Conservation (phyloP, 2,797 vertebrate genomes). For the Bovichtus diacanthus region DNA sequence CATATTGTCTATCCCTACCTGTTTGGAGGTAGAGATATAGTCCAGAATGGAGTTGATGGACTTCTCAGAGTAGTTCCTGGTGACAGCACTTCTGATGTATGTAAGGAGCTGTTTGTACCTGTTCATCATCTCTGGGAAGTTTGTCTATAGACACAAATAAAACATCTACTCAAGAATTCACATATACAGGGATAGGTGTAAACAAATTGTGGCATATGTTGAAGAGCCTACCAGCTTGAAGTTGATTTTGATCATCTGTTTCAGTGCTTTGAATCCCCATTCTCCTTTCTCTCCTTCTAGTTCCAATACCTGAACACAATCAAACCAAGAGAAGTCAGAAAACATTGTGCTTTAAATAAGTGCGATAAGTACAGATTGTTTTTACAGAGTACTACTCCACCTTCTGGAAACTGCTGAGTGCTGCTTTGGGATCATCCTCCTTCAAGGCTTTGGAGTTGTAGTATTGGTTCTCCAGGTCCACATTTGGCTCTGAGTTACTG, state of each 20-base stretch:
- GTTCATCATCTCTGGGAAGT: slow-evolving; percentile 99
- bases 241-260: slow-evolving; percentile 99
- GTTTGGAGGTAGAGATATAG: slow-evolving; percentile 99
- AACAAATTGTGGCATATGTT: not conserved
- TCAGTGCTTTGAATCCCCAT: slow-evolving; percentile 99
- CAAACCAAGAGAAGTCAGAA: not conserved
- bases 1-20: slow-evolving; percentile 83
- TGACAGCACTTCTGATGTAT: slow-evolving; percentile 98
- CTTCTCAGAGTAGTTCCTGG: slow-evolving; percentile 99
- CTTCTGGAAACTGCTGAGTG: slow-evolving; percentile 95
- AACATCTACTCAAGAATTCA: not conserved
- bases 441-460: slow-evolving; percentile 97
- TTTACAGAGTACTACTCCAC: slow-evolving; percentile 66
- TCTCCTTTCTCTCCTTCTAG: slow-evolving; percentile 99
- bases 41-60: slow-evolving; percentile 99
- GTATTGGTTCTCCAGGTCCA: slow-evolving; percentile 95
- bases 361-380: not conserved
- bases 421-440: slow-evolving; percentile 94
- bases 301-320: slow-evolving; percentile 91
- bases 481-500: slow-evolving; percentile 95
- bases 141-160: slow-evolving; percentile 85
- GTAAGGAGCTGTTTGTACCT: slow-evolving; percentile 98
- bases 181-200: not conserved
- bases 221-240: slow-evolving; percentile 93
- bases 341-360: not conserved